Base-by-base conservation (phyloP, 2,888 invertebrate genomes). In the Stegana nigrithorax region DNA sequence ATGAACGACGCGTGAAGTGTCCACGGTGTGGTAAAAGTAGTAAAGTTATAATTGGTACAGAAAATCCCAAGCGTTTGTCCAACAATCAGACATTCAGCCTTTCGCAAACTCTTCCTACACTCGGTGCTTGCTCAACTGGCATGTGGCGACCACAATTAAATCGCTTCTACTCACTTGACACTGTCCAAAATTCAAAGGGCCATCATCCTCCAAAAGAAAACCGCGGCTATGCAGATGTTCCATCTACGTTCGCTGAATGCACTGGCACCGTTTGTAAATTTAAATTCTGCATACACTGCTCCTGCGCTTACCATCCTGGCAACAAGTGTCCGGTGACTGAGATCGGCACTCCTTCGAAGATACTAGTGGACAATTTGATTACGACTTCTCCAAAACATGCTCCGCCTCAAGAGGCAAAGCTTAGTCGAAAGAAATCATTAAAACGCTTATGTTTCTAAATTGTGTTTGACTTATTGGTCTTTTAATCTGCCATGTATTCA, bases 261-360 rank as follows among this genome's bases (percentile, higher is more conserved):
- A 80, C 70, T 1, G 71, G 81, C 21, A 62, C 72, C 2, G 32
- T 57, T 2, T 83, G 82, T 59, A 69, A 69, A 32, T 83, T 73
- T 60, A 71, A 71, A 3, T 82, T 82, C 47, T 82, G 82, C 53
- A 45, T 73, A 1, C 71, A 78, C 21, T 82, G 82, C 62, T 68
- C 67, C n/a, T 73, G 73, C 32, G 70, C 71, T 12, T 75, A 80
- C 53, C 82, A 82, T 75, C 83, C 78, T 1, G 83, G 78, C 19
- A 60, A 64, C 29, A 74, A 68, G 14, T 82, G 82, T 47, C 70
- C 69, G 23, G 64, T 81, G 59, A 75, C 74, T 5, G 74, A 76
- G 8, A 68, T 81, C 29, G 73, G 75, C 36, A 83, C 82, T 10
- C 82, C 82, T 4, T 80, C 83, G 0, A 82, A 83, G 53, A 62